Conservation (phyloP, 1,140 invertebrate species). For the Heliconius hermathena region DNA sequence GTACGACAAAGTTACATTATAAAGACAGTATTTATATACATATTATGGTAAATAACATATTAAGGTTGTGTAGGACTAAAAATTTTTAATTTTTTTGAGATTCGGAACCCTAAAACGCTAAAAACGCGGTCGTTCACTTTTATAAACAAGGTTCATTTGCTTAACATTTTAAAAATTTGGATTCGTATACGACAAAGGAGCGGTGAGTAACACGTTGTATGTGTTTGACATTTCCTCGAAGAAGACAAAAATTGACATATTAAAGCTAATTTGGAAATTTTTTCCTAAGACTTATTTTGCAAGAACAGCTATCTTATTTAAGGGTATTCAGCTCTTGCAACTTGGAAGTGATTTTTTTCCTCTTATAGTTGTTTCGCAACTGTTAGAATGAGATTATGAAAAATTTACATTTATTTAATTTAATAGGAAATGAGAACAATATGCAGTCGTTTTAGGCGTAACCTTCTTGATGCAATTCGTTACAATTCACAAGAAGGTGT, state of each 20-base stretch:
- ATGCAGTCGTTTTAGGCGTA: too few relatives aligned
- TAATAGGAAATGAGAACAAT: too few relatives aligned
- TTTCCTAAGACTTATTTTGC: background rate
- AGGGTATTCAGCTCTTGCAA: too few relatives aligned
- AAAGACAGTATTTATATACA: too few relatives aligned
- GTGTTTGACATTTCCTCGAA: conserved; percentile 28
- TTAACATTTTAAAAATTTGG: background rate
- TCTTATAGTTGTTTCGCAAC: too few relatives aligned
- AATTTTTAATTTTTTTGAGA: background rate
- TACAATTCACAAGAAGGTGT: too few relatives aligned
- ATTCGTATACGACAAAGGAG: conserved; percentile 30
- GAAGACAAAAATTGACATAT: conserved; percentile 22
- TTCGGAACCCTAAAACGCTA: background rate
- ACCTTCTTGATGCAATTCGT: too few relatives aligned
- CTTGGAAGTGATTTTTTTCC: too few relatives aligned
- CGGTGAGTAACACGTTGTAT: conserved; percentile 27
- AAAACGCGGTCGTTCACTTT: conserved; percentile 10
- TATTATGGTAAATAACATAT: too few relatives aligned
- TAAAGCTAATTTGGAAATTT: background rate
- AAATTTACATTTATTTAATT: too few relatives aligned
- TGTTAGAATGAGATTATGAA: too few relatives aligned
- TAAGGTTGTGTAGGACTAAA: background rate
- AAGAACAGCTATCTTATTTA: background rate
- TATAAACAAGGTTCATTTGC: conserved; percentile 8
- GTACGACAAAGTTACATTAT: background rate